Conservation (phyloP, 2,113 vertebrate genomes). For the Zootoca vivipara region DNA sequence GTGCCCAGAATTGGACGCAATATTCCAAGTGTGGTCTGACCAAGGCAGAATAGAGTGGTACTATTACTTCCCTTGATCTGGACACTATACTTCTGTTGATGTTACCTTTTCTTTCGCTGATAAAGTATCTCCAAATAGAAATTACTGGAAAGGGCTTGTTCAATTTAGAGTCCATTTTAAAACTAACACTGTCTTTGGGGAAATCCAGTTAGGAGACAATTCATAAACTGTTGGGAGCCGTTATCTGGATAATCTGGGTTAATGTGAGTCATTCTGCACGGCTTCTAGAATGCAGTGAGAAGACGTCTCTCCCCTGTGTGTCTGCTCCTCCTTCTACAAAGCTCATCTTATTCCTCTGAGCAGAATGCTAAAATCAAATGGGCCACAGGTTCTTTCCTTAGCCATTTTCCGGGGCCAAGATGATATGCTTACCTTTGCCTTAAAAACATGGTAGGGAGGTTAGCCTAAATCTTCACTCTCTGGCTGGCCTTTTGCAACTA, state of each 20-base stretch:
- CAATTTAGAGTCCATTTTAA: constrained; percentile 21
- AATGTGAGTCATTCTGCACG: not conserved
- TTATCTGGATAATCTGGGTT: not conserved
- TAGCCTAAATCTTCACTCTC: not conserved
- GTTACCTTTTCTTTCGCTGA: not conserved
- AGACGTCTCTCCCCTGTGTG: not conserved
- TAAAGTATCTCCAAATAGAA: not conserved
- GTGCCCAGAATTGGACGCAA: too few species aligned
- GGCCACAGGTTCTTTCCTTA: rapidly evolving
- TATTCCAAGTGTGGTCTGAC: too few species aligned
- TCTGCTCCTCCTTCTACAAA: not conserved
- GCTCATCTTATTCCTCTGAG: not conserved
- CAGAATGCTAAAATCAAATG: not conserved
- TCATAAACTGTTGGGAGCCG: not conserved
- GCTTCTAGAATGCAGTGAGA: not conserved
- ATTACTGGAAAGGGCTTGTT: constrained; percentile 10
- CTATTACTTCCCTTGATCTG: too few species aligned
- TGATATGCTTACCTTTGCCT: not conserved
- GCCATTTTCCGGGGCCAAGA: not conserved
- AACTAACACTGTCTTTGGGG: not conserved
- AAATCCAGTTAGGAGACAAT: not conserved
- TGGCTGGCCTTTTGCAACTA: not conserved
- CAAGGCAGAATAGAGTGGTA: too few species aligned
- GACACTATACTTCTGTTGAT: too few species aligned
- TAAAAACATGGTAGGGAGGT: not conserved